Base-by-base conservation (phyloP, 2,113 vertebrate species). In the Oxyura jamaicensis region DNA sequence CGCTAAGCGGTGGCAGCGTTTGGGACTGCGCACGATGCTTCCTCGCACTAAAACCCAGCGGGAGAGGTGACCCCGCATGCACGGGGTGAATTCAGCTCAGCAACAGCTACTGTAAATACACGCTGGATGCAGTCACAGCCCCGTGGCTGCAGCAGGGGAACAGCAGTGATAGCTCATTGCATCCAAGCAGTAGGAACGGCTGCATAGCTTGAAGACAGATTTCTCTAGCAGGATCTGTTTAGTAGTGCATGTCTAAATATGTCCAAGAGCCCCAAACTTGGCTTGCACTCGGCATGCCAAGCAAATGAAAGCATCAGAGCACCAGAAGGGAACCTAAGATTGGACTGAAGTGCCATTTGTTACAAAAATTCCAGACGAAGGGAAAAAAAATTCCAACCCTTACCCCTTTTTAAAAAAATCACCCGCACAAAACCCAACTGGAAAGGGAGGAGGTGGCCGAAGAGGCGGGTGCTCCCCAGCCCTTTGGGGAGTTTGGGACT, bases 191-290 rank as follows among this genome's bases (percentile, higher is more conserved):
- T 4, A 68, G 77, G 50, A 72, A 11, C 3, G 85, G 75, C 87
- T 55, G 95, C 65, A 3, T 35, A 5, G 80, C 95, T 86, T 6
- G 10, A 0, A 94, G 85, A 93, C 72, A 85, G 13, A 60, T 86
- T 94, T 96, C 95, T 84, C 68, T 28, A 16, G 60, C 86, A 29
- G 90, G 86, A 42, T 88, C 95, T 94, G 93, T 68, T 93, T 21
- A 86, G 80, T 75, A 81, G 95, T 29, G 92, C 90, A 86, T 97
- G 76, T 60, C 90, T 96, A 94, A 97, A 96, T 96, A 97, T 91
- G 94, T 94, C 93, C 89, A 96, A 88, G 86, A 96, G 95, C 93
- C 87, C 89, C 26, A 2, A 95, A 95, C 89, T 94, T 95, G 93
- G 95, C 95, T 87, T 66, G 59, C 9, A 1, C 77, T 80, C 39